phyloP scores from a whole-genome alignment of 1,140 invertebrate genomes.

The Drosophila saltans region DNA sequence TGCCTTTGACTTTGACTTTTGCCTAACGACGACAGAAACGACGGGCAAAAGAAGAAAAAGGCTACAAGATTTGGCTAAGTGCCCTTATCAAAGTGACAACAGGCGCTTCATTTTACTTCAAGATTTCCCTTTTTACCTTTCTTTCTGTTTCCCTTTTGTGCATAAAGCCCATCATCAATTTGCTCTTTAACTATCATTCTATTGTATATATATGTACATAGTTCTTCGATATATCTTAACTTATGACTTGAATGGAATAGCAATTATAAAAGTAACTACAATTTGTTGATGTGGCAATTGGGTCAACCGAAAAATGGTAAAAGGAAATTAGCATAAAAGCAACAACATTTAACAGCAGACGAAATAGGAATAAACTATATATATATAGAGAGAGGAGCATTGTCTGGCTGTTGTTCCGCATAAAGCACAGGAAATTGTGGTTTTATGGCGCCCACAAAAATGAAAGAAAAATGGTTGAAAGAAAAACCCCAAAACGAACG shows the following conservation, averaged over 20 bases:
- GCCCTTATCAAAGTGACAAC: constrained; percentile 77
- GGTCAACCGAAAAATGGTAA: constrained; percentile 27
- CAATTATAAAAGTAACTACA: constrained; percentile 15
- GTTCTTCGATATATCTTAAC: too few species aligned
- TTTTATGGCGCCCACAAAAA: constrained; percentile 50
- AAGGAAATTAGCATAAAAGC: constrained; percentile 38
- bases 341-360: constrained; percentile 4
- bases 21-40: constrained; percentile 48
- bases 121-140: constrained; percentile 8
- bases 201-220: constrained; percentile 43
- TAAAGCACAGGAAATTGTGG: constrained; percentile 70
- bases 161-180: background rate
- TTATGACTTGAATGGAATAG: background rate
- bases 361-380: constrained; percentile 17
- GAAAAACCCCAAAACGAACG: constrained; percentile 3
- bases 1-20: constrained; percentile 51
- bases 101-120: constrained; percentile 56
- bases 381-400: constrained; percentile 8
- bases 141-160: background rate
- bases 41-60: constrained; percentile 23
- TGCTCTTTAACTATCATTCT: constrained; percentile 48
- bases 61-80: constrained; percentile 66
- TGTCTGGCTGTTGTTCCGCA: constrained; percentile 30
- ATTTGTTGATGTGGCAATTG: constrained; percentile 18
- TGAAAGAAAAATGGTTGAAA: constrained; percentile 17